Percentiles rank a stretch among this genome's conserved stretches.
These are phyloP conservation scores for Amphiprion percula DNA, from an alignment of 2,113 vertebrate genomes.

Conservation along the genomic window DNA sequence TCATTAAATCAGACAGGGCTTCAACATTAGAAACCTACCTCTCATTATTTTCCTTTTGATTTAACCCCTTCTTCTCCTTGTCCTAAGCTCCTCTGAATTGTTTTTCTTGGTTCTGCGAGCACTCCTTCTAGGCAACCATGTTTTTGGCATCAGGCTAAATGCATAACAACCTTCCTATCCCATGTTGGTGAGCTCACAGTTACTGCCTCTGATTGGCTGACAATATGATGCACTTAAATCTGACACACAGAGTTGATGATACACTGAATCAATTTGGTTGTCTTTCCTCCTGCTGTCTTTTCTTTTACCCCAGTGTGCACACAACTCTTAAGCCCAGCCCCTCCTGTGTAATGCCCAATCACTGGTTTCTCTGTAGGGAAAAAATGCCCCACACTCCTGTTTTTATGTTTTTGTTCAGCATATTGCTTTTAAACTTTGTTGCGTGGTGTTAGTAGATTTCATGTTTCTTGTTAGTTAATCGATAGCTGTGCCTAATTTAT, in stretches of 20 bases:
- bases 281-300: background rate
- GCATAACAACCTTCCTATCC: constrained; percentile 23
- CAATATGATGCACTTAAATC: constrained; percentile 25
- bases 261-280: constrained; percentile 10
- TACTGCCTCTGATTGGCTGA: constrained; percentile 6
- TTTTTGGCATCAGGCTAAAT: constrained; percentile 10
- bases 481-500: background rate
- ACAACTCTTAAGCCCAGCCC: background rate
- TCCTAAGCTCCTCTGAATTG: background rate
- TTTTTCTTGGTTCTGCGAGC: background rate
- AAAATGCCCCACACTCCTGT: background rate
- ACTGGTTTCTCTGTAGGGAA: background rate
- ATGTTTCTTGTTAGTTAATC: constrained; percentile 1
- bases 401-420: background rate
- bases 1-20: constrained; percentile 30
- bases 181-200: constrained; percentile 10
- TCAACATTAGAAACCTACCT: constrained; percentile 17
- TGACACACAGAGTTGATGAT: background rate
- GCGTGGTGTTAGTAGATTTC: background rate
- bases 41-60: background rate
- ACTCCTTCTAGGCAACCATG: background rate
- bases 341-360: background rate
- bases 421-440: background rate
- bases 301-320: background rate
- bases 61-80: background rate